Conservation (phyloP, 2,888 invertebrate species). For the Chalcosyrphus nemorum region DNA sequence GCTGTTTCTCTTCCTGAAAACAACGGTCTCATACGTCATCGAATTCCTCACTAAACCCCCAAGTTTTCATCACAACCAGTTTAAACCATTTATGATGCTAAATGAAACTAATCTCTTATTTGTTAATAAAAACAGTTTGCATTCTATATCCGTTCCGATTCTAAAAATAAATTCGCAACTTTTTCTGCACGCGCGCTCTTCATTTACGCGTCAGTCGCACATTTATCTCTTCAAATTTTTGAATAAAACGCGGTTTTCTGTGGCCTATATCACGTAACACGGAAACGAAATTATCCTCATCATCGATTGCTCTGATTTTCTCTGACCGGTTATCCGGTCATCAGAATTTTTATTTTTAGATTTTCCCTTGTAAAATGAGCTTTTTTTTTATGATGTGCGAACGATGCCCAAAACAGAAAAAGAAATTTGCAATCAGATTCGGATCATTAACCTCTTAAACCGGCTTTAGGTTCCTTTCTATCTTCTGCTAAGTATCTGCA, state of each 20-base stretch:
- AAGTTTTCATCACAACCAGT: neutral
- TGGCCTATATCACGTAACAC: slow-evolving; percentile 46
- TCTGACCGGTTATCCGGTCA: slow-evolving; percentile 40
- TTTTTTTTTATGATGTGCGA: no score
- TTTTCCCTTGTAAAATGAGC: slow-evolving; percentile 19
- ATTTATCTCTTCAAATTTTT: neutral
- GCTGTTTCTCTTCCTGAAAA: neutral
- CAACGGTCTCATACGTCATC: neutral
- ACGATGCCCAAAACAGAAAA: neutral
- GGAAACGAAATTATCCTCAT: slow-evolving; percentile 27
- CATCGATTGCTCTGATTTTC: slow-evolving; percentile 30
- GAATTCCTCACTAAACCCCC: neutral
- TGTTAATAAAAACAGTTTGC: neutral
- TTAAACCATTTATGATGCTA: neutral
- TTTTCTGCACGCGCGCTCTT: neutral
- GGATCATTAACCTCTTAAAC: slow-evolving; percentile 46
- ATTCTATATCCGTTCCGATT: neutral
- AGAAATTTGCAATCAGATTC: neutral
- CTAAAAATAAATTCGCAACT: slow-evolving; percentile 21
- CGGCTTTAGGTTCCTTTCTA: neutral
- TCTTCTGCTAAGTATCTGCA: neutral
- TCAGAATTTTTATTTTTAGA: slow-evolving; percentile 46
- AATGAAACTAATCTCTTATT: neutral
- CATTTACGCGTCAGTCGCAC: neutral
- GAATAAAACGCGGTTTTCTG: neutral